Conservation (phyloP, 2,113 vertebrate genomes). For the Mirounga angustirostris region DNA sequence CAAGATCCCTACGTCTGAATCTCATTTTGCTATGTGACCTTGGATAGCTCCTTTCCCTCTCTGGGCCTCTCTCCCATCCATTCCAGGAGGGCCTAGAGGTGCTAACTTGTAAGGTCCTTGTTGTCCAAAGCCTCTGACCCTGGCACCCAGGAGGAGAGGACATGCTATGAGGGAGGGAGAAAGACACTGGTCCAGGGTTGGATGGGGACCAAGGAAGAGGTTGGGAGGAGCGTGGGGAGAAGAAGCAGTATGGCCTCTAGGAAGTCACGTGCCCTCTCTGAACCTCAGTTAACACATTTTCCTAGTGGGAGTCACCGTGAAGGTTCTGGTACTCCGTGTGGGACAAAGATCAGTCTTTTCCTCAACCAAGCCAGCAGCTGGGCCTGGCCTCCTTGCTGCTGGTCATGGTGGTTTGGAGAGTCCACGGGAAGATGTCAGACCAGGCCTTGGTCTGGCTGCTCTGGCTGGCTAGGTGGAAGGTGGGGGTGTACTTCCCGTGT, state of each 20-base stretch:
- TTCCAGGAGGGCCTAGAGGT: neutral
- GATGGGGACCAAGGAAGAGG: neutral
- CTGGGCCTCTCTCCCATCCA: neutral
- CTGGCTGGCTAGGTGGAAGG: neutral
- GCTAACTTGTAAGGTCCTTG: neutral
- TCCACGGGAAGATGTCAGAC: neutral
- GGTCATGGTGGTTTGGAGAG: neutral
- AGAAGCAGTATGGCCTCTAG: neutral
- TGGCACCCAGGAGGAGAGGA: neutral
- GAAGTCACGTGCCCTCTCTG: neutral
- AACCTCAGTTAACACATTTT: neutral
- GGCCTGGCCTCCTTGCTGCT: neutral
- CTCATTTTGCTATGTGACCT: neutral
- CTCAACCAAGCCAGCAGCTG: fast-evolving
- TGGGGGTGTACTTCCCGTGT: neutral
- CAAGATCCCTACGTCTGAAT: neutral
- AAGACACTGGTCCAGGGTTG: too few species aligned
- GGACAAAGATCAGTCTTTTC: neutral
- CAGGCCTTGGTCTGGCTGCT: neutral
- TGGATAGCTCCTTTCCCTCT: neutral
- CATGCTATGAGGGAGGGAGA: neutral
- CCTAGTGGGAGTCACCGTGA: neutral
- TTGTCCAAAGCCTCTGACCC: neutral
- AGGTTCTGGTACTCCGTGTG: neutral
- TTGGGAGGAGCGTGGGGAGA: neutral